phyloP scores from a whole-genome alignment of 2,113 vertebrate species.

The Oncorhynchus tshawytscha region DNA sequence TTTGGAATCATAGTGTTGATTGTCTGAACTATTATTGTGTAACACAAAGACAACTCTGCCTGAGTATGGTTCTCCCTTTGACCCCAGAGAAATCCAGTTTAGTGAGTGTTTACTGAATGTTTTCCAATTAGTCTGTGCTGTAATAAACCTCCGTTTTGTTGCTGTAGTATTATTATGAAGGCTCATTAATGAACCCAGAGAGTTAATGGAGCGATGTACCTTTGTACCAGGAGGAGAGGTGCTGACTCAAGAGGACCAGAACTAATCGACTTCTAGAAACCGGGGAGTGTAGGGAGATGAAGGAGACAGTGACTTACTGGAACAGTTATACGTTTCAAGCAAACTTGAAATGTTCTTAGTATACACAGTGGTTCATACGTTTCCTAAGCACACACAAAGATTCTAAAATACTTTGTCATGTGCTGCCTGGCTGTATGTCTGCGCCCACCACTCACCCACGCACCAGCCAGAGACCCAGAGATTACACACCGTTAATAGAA shows the following conservation, averaged over 20 bases:
- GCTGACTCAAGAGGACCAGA: slow-evolving; percentile 22
- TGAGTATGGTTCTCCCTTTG: not conserved
- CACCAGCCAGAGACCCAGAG: no score
- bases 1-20: not conserved
- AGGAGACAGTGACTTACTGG: not conserved
- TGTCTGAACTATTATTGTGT: not conserved
- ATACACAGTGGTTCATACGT: no score
- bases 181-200: slow-evolving; percentile 21
- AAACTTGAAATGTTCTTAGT: not conserved
- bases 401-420: no score
- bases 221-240: slow-evolving; percentile 5
- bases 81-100: not conserved
- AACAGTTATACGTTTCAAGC: not conserved
- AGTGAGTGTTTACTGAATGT: not conserved
- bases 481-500: not conserved
- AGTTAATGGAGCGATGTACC: slow-evolving; percentile 19
- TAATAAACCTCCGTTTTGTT: not conserved
- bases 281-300: not conserved
- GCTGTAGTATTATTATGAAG: not conserved
- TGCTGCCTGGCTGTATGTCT: not conserved
- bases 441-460: not conserved
- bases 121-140: not conserved
- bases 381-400: no score
- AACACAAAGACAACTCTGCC: not conserved
- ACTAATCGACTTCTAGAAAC: slow-evolving; percentile 32